Base-by-base conservation (phyloP, 1,140 invertebrate species). In the Drosophila watanabei region DNA sequence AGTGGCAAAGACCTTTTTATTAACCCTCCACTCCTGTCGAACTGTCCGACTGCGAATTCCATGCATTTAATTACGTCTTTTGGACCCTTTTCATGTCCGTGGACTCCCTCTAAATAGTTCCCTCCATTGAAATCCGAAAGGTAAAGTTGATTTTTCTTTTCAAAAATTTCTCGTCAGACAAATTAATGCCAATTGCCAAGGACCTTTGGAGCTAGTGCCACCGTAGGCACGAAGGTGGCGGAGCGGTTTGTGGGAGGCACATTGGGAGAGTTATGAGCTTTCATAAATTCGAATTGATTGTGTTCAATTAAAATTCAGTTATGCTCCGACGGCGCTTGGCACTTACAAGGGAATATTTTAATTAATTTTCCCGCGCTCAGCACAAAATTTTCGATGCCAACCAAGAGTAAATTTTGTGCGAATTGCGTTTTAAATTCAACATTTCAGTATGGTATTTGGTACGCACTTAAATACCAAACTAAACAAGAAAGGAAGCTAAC, bases 271-370 rank as follows among this genome's bases (percentile, higher is more conserved):
- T 30, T 33, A 43, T 35, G 56, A 43, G 85, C 80, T 61, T 89
- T 71, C 71, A 90, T 89, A 86, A 91, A 88, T 80, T 89, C 89
- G 71, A 85, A 91, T 91, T 91, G 89, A 91, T 91, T 91, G 89
- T 77, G 89, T 91, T 91, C 89, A 91, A 91, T 91, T 91, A 91
- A 91, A 92, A 91, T 91, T 91, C 89, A 91, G 89, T 91, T 91
- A 91, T 91, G 89, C 89, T 89, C 81, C 68, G 81, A 58, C 85
- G 82, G 81, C 78, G 85, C 54, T 85, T 81, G 84, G 79, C 75
- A 91, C 77, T 80, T 73, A 80, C 85, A 87, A 77, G 75, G 75
- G 82, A 91, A 91, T 91, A 91, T 91, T 91, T 91, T 91, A 91
- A 91, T 91, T 91, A 89, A 91, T 89, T 91, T 91, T 91, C 89